A percentile compares a stretch with the other conserved stretches of the same genome.
Evolutionary conservation across 2,888 invertebrate species (phyloP).

Genomic region (Zaprionus lineosus): DNA sequence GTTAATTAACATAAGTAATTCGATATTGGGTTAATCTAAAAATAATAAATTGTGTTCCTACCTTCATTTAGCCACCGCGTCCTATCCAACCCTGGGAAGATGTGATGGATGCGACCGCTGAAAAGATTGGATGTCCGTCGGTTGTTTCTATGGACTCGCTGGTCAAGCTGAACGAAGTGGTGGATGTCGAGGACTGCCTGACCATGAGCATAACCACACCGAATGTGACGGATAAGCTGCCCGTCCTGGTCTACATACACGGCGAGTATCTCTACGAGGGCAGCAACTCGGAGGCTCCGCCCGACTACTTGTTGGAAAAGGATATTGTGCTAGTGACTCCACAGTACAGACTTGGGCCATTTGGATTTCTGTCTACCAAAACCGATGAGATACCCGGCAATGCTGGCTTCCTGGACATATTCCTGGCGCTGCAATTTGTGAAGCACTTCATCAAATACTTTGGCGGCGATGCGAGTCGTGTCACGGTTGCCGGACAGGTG

Average conservation of each 20-base stretch:
- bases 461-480: slow-evolving; percentile 83
- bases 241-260: slow-evolving; percentile 83
- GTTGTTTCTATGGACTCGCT: slow-evolving; percentile 72
- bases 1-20: too few relatives aligned
- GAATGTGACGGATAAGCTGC: slow-evolving; percentile 72
- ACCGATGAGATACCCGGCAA: slow-evolving; percentile 84
- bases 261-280: slow-evolving; percentile 83
- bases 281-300: slow-evolving; percentile 81
- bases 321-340: slow-evolving; percentile 83
- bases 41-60: not conserved
- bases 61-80: slow-evolving; percentile 70
- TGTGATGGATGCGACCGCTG: slow-evolving; percentile 75
- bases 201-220: slow-evolving; percentile 80
- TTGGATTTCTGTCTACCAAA: slow-evolving; percentile 84
- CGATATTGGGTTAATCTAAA: too few relatives aligned
- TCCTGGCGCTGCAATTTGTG: slow-evolving; percentile 83
- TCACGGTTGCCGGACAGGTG: slow-evolving; percentile 85
- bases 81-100: slow-evolving; percentile 80
- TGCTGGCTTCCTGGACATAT: slow-evolving; percentile 84
- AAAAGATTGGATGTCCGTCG: slow-evolving; percentile 80
- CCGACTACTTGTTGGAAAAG: slow-evolving; percentile 83
- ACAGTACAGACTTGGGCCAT: slow-evolving; percentile 84
- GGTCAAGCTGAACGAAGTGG: slow-evolving; percentile 61
- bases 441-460: slow-evolving; percentile 83
- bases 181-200: slow-evolving; percentile 81